Evolutionary conservation across 2,888 invertebrate genomes (phyloP).

Genomic region (Spodoptera exigua): DNA sequence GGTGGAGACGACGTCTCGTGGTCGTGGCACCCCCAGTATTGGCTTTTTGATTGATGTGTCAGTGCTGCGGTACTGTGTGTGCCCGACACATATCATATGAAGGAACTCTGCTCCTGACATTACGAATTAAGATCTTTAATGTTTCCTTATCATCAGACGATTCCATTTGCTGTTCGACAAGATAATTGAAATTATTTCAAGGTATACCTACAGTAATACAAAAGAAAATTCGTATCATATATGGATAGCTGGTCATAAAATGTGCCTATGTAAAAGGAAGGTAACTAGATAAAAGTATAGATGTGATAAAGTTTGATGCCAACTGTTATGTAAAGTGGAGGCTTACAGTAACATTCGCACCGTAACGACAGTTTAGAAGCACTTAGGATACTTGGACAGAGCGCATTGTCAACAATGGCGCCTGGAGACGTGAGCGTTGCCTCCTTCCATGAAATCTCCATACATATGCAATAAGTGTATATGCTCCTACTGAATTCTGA

Average conservation of each 20-base stretch:
- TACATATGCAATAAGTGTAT: slow-evolving; percentile 23
- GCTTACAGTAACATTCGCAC: slow-evolving; percentile 9
- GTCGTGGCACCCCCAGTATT: slow-evolving; percentile 17
- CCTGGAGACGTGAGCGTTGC: slow-evolving; percentile 9
- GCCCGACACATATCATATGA: slow-evolving; percentile 14
- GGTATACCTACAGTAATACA: no score
- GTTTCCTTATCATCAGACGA: background rate
- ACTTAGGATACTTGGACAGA: background rate
- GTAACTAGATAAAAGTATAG: no score
- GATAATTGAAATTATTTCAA: no score
- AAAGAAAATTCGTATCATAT: no score
- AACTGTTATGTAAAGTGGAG: background rate
- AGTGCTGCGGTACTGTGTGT: slow-evolving; percentile 4
- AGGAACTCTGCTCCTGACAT: slow-evolving; percentile 1
- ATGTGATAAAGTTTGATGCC: no score
- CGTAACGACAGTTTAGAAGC: slow-evolving; percentile 9
- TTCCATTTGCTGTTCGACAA: no score
- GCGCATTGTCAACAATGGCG: slow-evolving; percentile 4
- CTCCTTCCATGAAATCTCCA: slow-evolving; percentile 26
- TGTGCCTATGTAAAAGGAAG: no score
- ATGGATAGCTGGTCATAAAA: no score
- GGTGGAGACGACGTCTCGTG: slow-evolving; percentile 13
- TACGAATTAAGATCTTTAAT: slow-evolving; percentile 3
- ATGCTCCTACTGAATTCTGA: slow-evolving; percentile 5
- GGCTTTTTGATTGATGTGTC: slow-evolving; percentile 38